phyloP scores from a whole-genome alignment of 2,797 vertebrate species.

The Xenopus petersii region DNA sequence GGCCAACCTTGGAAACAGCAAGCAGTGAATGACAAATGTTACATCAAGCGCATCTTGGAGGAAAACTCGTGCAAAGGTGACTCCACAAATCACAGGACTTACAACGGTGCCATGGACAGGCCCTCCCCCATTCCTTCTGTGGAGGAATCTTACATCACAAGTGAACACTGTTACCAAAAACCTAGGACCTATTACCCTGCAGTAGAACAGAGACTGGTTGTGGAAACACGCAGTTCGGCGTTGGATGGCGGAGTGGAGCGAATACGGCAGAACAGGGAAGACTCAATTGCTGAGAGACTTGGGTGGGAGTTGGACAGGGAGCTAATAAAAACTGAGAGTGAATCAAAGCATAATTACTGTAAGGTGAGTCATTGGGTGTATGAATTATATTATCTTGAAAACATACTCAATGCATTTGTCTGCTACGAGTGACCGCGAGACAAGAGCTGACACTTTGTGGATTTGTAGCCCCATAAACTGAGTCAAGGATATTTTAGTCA shows the following conservation, averaged over 20 bases:
- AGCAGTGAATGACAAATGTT: conserved; percentile 65
- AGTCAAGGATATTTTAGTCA: no score
- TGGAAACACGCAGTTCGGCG: conserved; percentile 85
- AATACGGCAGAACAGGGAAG: conserved; percentile 74
- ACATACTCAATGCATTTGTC: no score
- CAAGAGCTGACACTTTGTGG: no score
- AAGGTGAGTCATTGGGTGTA: conserved; percentile 60
- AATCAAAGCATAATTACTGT: conserved; percentile 63
- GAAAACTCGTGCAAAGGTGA: conserved; percentile 66
- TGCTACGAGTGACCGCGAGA: no score
- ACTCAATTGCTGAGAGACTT: conserved; percentile 70
- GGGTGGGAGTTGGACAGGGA: conserved; percentile 77
- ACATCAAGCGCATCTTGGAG: conserved; percentile 64
- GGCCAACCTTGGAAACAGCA: conserved; percentile 85
- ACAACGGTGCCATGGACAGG: conserved; percentile 75
- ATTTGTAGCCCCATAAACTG: no score
- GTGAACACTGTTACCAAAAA: conserved; percentile 97
- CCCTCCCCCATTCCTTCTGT: conserved; percentile 61
- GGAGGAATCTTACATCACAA: conserved; percentile 92
- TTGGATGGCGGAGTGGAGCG: conserved; percentile 82
- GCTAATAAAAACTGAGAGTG: conserved; percentile 62
- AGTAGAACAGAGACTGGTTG: conserved; percentile 88
- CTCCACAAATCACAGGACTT: conserved; percentile 67
- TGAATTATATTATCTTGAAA: no score
- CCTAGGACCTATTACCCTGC: conserved; percentile 89